phyloP scores from a whole-genome alignment of 1,140 invertebrate species.

The Stenopsyche tienmushanensis region DNA sequence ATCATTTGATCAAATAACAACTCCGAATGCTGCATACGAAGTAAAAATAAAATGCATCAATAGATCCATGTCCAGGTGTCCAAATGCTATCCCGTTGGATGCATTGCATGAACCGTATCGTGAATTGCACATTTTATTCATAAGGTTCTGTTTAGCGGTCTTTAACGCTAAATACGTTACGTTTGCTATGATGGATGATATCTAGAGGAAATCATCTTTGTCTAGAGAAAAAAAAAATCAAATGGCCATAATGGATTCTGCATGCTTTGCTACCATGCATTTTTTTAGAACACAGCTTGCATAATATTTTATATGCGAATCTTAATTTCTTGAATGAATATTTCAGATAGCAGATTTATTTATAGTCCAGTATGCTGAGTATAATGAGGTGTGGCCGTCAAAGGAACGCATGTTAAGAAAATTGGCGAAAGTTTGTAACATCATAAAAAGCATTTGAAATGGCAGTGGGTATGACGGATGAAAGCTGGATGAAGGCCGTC shows the following conservation, averaged over 20 bases:
- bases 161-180: conserved; percentile 37
- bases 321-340: background rate
- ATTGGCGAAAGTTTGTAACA: too few relatives aligned
- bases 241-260: background rate
- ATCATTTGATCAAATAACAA: too few relatives aligned
- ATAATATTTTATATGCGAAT: background rate
- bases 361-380: background rate
- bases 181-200: conserved; percentile 34
- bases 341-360: background rate
- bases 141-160: conserved; percentile 21
- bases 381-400: too few relatives aligned
- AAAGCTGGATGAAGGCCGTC: too few relatives aligned
- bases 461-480: too few relatives aligned
- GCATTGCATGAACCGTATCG: conserved; percentile 26
- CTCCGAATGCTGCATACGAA: too few relatives aligned
- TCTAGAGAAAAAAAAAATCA: background rate
- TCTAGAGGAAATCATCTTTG: conserved; percentile 1
- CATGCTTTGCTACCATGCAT: background rate
- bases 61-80: conserved; percentile 37
- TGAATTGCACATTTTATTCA: conserved; percentile 39
- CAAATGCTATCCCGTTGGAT: conserved; percentile 30
- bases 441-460: too few relatives aligned
- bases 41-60: too few relatives aligned
- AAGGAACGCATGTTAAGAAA: too few relatives aligned
- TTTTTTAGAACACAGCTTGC: too few relatives aligned